These are phyloP conservation scores for Copidosoma aretas DNA, from an alignment of 2,888 invertebrate genomes.

Conservation along the genomic window DNA sequence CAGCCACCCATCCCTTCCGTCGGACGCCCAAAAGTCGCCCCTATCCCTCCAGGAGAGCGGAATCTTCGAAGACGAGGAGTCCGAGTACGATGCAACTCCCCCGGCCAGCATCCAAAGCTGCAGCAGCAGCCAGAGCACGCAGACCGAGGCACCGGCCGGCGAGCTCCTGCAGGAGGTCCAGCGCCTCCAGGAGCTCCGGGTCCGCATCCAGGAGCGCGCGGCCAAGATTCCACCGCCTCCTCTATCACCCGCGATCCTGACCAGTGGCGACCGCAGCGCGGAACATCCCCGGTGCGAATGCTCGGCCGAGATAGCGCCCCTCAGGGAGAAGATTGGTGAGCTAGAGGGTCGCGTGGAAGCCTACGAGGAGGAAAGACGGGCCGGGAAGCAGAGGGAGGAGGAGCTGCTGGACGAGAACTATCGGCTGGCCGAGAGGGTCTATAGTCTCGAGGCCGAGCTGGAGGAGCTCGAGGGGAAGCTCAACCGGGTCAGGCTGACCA, in stretches of 20 bases:
- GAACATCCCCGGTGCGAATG: not conserved
- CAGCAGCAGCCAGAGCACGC: constrained; percentile 51
- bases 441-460: constrained; percentile 51
- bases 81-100: constrained; percentile 63
- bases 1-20: constrained; percentile 46
- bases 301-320: constrained; percentile 46
- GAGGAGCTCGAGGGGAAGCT: constrained; percentile 35
- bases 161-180: constrained; percentile 56
- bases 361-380: constrained; percentile 45
- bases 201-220: constrained; percentile 53
- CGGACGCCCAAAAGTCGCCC: constrained; percentile 50
- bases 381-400: constrained; percentile 51
- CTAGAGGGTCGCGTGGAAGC: constrained; percentile 48
- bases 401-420: constrained; percentile 54
- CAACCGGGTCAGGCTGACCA: not conserved
- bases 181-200: constrained; percentile 54
- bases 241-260: constrained; percentile 17
- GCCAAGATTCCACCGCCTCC: constrained; percentile 43
- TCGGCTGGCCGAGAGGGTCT: constrained; percentile 49
- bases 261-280: constrained; percentile 26
- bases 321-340: constrained; percentile 36
- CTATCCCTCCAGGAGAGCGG: constrained; percentile 73
- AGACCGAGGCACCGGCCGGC: constrained; percentile 54
- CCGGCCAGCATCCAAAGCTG: constrained; percentile 59
- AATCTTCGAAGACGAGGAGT: constrained; percentile 68